Evolutionary conservation across 2,113 vertebrate species (phyloP).

Genomic region (Laterallus jamaicensis): DNA sequence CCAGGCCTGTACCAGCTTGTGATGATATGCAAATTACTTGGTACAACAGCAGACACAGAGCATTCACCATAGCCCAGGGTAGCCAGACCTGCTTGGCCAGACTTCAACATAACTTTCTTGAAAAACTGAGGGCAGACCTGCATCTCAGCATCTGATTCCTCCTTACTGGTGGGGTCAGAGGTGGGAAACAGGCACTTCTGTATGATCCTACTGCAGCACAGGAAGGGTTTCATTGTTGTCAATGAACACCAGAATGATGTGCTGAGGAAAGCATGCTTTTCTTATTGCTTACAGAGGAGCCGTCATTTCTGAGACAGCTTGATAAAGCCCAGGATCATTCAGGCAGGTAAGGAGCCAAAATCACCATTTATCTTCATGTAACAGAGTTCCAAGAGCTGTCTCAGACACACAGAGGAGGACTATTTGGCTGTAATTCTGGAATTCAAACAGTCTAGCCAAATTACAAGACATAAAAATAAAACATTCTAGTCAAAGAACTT

Average conservation of each 20-base stretch:
- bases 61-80: fast-evolving
- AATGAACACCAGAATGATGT: background rate
- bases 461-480: background rate
- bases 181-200: background rate
- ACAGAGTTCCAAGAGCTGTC: background rate
- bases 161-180: fast-evolving
- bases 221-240: fast-evolving
- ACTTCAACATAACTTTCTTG: background rate
- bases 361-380: background rate
- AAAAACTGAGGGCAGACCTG: background rate
- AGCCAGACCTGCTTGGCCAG: background rate
- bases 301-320: background rate
- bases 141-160: background rate
- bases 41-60: background rate
- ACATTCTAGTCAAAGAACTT: background rate
- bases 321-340: background rate
- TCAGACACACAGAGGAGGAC: background rate
- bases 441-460: background rate
- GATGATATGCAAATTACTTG: background rate
- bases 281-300: background rate
- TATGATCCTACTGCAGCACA: background rate
- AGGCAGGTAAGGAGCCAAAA: background rate
- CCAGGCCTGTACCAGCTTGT: fast-evolving
- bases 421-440: background rate
- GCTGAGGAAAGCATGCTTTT: background rate